These are phyloP conservation scores for Ibycter americanus DNA, from an alignment of 2,797 vertebrate genomes.

Conservation along the genomic window DNA sequence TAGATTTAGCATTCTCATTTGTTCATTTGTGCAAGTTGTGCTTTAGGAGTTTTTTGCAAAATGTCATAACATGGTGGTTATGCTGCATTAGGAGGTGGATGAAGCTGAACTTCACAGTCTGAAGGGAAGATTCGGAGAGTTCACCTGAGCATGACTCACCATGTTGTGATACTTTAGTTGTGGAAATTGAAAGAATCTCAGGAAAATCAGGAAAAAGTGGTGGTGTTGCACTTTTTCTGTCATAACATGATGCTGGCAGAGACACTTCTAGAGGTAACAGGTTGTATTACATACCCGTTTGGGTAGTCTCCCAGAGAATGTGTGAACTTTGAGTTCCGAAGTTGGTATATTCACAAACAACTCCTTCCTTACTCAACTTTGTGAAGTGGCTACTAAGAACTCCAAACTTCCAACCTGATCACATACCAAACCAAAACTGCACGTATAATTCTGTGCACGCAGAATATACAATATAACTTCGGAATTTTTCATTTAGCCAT, in stretches of 20 bases:
- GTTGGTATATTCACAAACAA: neutral
- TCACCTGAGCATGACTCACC: neutral
- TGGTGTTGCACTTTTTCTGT: neutral
- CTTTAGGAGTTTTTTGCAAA: neutral
- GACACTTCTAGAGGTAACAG: neutral
- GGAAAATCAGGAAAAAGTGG: neutral
- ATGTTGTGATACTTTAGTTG: neutral
- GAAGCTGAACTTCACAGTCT: neutral
- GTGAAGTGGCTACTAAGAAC: neutral
- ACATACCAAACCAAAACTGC: neutral
- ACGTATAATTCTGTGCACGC: accelerated
- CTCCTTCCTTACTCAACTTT: neutral
- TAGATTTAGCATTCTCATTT: neutral
- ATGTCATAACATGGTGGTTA: neutral
- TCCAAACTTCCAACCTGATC: neutral
- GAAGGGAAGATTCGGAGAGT: neutral
- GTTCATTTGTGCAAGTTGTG: neutral
- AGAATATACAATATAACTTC: neutral
- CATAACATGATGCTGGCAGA: neutral
- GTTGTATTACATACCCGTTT: neutral
- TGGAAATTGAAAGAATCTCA: neutral
- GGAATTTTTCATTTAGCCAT: neutral
- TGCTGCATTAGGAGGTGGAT: neutral
- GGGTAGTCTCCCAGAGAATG: neutral
- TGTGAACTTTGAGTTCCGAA: too few species aligned